Percentiles rank a stretch among this genome's conserved stretches.
Conservation (phyloP, 2,888 invertebrate genomes). For the Eucera pruinosa region DNA sequence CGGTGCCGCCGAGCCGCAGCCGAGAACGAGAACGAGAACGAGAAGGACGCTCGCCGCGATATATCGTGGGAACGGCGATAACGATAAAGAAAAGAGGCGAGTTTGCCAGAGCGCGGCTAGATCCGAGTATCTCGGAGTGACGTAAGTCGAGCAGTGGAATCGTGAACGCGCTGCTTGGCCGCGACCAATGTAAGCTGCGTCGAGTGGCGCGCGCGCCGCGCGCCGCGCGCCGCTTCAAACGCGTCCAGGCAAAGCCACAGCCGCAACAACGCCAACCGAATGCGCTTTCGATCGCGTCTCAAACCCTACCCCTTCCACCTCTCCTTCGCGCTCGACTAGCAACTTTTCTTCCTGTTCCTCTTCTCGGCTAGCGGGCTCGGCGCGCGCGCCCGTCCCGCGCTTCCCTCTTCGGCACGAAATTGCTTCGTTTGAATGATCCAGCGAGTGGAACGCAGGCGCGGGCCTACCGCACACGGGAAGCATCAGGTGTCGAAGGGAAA, state of each 20-base stretch:
- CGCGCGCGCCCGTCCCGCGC: no score
- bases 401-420: not conserved
- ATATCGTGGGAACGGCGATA: conserved; percentile 52
- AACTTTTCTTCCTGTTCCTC: no score
- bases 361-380: no score
- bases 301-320: no score
- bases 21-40: not conserved
- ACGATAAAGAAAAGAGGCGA: conserved; percentile 29
- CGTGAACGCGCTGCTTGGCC: not conserved
- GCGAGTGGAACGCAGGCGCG: not conserved
- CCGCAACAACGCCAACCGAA: no score
- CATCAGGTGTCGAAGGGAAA: no score
- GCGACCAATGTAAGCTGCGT: conserved; percentile 1
- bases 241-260: not conserved
- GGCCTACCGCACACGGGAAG: no score
- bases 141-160: conserved; percentile 39
- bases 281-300: no score
- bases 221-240: conserved; percentile 17
- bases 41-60: conserved; percentile 12
- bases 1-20: not conserved
- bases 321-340: no score
- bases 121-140: conserved; percentile 51
- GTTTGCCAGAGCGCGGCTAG: conserved; percentile 32
- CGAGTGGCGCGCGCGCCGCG: no score
- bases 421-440: conserved; percentile 4